Base-by-base conservation (phyloP, 2,888 invertebrate species). In the Nomada fabriciana region DNA sequence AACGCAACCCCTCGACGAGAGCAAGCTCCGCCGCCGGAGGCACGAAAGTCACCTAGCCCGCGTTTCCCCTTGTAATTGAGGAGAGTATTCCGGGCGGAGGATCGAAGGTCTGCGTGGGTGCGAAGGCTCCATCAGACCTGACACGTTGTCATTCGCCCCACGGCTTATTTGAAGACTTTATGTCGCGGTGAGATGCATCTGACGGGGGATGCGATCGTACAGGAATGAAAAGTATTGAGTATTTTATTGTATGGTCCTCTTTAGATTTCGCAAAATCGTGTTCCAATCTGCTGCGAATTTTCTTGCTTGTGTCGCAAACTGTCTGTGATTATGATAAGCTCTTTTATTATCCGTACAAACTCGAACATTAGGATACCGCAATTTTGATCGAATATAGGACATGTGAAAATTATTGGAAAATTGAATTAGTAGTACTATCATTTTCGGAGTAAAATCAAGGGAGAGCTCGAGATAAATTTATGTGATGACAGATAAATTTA, bases 1-100 rank as follows among this genome's bases (percentile, higher is more conserved):
- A 81, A 77, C 81, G 84, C 89, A 84, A 84, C 86, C 85, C 77
- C 80, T 63, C 29, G 64, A 10, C 29, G n/a, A 13, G 55, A 53
- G 68, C 36, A 61, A n/a, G 63, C 70, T 57, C 73, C 73, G 55
- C 50, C 74, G 55, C 20, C 50, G 68, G 23, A 53, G 80, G 82
- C 83, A 73, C 80, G 78, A 80, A 86, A 86, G 87, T 86, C 86
- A 87, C 82, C 74, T 80, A 76, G 53, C 69, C 64, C 72, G 25
- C 63, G 68, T 50, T 60, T 71, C 73, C 52, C 29, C 57, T 59
- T 52, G 74, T 85, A 86, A 84, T 78, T 73, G 80, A 55, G 18
- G 65, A 47, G 71, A 79, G 57, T 57, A 80, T 83, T 85, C 55
- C 76, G 64, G 59, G 72, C 72, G 68, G 50, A 52, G 63, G 64